Base-by-base conservation (phyloP, 2,797 vertebrate species). In the Argyrosomus regius region DNA sequence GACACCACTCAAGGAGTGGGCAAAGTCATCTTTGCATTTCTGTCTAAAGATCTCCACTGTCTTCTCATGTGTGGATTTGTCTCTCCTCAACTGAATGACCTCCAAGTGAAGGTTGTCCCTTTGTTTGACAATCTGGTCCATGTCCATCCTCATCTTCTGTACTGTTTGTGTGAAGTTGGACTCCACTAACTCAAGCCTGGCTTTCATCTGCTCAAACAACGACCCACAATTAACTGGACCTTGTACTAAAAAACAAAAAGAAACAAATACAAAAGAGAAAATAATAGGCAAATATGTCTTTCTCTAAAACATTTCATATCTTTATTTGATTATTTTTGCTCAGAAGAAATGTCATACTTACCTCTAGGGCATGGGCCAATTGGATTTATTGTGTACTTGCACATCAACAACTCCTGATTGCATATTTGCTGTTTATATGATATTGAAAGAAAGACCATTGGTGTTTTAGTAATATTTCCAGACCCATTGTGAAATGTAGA, bases 81-180 rank as follows among this genome's bases (percentile, higher is more conserved):
- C 92, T 60, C 82, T 60, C 20, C 80, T 80, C 75, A 96, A 84
- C 9, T 20, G 3, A 16, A 89, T 86, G 3, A 75, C 78, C 12
- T 96, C 74, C 62, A 94, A 28, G 41, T 87, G 88, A 1, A 91
- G 80, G 39, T 0, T 50, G 39, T 94, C 88, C 17, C 89, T 90
- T 0, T 93, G 80, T 52, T 77, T 90, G 14, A 52, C 5, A 3
- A 68, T 5, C 0, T 89, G 83, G 0, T 93, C 75, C 11, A 90
- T 28, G 11, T 95, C 89, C 5, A 64, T 52, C 41, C 13, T 90
- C 80, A 88, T 81, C 9, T n/a, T 68, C 17, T 66, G 43, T 1
- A 5, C 13, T 5, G 84, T 91, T 39, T 93, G 92, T 1, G 94
- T 95, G 77, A 94, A 95, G 91, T 96, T 95, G 13, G 86, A 56